Evolutionary conservation across 1,140 invertebrate genomes (phyloP).

Genomic region (Solen grandis): DNA sequence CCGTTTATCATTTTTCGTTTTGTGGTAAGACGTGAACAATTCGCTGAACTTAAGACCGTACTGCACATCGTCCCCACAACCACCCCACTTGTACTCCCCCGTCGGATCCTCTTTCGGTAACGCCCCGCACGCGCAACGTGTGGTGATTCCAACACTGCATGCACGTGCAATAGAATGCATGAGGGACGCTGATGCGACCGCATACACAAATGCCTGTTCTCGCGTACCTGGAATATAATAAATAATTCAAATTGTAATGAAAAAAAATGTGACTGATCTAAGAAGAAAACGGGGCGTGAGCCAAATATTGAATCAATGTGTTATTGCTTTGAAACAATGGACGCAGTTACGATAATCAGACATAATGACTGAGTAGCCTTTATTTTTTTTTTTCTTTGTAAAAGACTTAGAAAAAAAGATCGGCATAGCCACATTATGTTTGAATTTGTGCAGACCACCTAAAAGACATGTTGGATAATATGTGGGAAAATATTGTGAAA

Average conservation of each 20-base stretch:
- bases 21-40: conserved; percentile 83
- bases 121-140: conserved; percentile 85
- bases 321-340: background rate
- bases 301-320: background rate
- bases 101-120: conserved; percentile 70
- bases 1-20: conserved; percentile 79
- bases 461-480: too few species aligned
- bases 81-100: conserved; percentile 86
- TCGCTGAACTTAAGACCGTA: conserved; percentile 84
- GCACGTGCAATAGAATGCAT: conserved; percentile 88
- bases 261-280: background rate
- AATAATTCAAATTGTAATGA: background rate
- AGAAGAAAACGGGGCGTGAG: background rate
- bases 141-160: conserved; percentile 87
- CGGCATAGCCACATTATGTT: too few species aligned
- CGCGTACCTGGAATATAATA: conserved; percentile 85
- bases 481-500: too few species aligned
- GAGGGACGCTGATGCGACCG: conserved; percentile 88
- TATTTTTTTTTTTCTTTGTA: background rate
- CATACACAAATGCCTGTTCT: conserved; percentile 91
- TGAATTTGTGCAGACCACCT: too few species aligned
- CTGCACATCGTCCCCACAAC: conserved; percentile 86
- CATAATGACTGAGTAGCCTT: background rate
- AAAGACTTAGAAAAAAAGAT: conserved; percentile 20
- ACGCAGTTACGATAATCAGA: background rate